Conservation (phyloP, 2,113 vertebrate species). For the western clawed frog (Xenopus tropicalis) region DNA sequence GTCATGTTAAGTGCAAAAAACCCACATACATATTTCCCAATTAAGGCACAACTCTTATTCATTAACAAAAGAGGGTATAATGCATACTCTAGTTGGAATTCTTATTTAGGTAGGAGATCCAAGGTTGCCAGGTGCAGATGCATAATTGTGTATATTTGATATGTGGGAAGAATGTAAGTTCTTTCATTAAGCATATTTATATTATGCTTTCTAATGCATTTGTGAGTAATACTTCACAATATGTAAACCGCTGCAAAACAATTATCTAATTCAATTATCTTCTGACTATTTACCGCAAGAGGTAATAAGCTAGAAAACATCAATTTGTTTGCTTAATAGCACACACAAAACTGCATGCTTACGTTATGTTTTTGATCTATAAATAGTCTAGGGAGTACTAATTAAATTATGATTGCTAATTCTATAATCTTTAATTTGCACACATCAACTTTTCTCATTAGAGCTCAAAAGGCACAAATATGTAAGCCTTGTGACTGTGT, state of each 20-base stretch:
- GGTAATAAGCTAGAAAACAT: constrained; percentile 16
- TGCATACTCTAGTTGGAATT: too few species aligned
- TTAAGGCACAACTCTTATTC: too few species aligned
- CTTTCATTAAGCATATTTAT: too few species aligned
- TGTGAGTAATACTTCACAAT: too few species aligned
- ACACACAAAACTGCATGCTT: constrained; percentile 11
- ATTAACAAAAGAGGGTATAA: too few species aligned
- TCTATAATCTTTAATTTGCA: constrained; percentile 22
- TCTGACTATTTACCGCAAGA: constrained; percentile 23
- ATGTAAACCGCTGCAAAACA: background rate
- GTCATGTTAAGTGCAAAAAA: too few species aligned
- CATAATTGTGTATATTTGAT: too few species aligned
- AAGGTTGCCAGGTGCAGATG: too few species aligned
- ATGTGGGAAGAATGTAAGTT: too few species aligned
- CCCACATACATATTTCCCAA: too few species aligned
- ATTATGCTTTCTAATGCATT: too few species aligned
- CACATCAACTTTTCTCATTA: constrained; percentile 4
- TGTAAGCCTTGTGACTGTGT: background rate
- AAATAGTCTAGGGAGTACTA: constrained; percentile 20
- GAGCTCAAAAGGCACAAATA: background rate
- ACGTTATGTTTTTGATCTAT: constrained; percentile 12
- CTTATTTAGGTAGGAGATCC: too few species aligned
- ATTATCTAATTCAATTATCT: constrained; percentile 30
- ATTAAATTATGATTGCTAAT: constrained; percentile 28
- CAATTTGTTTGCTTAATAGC: constrained; percentile 20